A percentile compares a stretch with the other conserved stretches of the same genome.
Conservation (phyloP, 1,140 invertebrate species). For the Centruroides sculpturatus region DNA sequence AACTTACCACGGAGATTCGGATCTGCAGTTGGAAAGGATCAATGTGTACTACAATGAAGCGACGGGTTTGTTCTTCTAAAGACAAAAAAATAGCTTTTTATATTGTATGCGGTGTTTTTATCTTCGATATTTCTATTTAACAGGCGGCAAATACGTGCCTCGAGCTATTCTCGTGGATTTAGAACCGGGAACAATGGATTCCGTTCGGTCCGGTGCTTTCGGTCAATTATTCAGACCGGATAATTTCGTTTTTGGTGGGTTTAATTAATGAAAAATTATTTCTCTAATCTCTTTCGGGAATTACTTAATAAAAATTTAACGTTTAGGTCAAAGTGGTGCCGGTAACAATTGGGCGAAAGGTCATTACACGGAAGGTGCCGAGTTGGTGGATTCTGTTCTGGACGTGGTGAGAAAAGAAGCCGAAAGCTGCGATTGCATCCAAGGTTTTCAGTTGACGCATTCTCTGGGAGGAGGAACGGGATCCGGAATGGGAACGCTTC, state of each 20-base stretch:
- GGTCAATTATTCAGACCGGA: no score
- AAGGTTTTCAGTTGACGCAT: no score
- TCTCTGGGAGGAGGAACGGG: no score
- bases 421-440: no score
- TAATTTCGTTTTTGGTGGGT: conserved; percentile 48
- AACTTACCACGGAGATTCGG: conserved; percentile 35
- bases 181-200: conserved; percentile 90
- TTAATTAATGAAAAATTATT: conserved; percentile 55
- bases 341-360: no score
- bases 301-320: no score
- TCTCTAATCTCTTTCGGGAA: no score
- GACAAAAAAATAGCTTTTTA: no score
- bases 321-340: conserved; percentile 27
- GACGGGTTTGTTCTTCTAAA: conserved; percentile 61
- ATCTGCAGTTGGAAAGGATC: conserved; percentile 18
- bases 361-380: no score
- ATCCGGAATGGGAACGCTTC: no score
- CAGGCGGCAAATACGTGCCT: conserved; percentile 57
- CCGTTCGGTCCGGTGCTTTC: conserved; percentile 59
- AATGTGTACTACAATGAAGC: conserved; percentile 39
- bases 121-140: conserved; percentile 6
- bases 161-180: conserved; percentile 79
- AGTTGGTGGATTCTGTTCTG: conserved; percentile 49
- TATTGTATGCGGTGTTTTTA: no score
- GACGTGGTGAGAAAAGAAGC: conserved; percentile 69